Evolutionary conservation across 2,797 vertebrate genomes (phyloP), one percentile per base, ranked within the genome.

Genomic region (Erethizon dorsatum): DNA sequence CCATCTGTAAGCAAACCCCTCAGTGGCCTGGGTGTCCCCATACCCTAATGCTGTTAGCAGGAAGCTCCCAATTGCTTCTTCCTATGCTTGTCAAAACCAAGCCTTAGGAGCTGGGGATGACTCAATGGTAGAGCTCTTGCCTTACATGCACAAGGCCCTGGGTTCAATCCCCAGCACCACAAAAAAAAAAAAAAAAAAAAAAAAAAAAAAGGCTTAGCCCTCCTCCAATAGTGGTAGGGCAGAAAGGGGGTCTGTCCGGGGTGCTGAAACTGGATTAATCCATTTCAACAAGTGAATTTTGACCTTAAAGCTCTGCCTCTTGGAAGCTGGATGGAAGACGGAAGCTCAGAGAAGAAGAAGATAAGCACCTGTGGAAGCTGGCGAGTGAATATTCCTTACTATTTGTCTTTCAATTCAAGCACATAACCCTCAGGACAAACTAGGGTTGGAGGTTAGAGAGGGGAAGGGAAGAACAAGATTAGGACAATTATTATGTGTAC

Each of bases 251-350:
- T 33, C 95, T 96, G 94, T 84, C 96, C 90, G 0, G 59, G 88
- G 92, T 95, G 65, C 97, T 97, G 95, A 97, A 92, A 75, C 37
- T n/a, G 3, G 13, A 63, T 77, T 77, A 15, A 17, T 4, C 31
- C 41, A 11, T 91, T 83, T 91, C n/a, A 45, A 37, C 10, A 2
- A 67, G 45, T 52, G 67, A 85, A 0, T 86, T 91, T 56, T 37
- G 52, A 65, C 13, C n/a, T 77, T 75, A 59, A 89, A 33, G 22
- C 33, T 88, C 88, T 56, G 17, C 75, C 45, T 86, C 79, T 61
- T 73, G 28, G 82, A 88, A 95, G 28, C 5, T 89, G 2, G 24
- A 47, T 78, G 18, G 83, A 41, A 47, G 15, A 14, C 1, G 8
- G 18, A 28, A 22, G 24, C n/a, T 96, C 20, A 37, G 82, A 91